Base-by-base conservation (phyloP, 2,113 vertebrate genomes). In the Campylomormyrus numenius region DNA sequence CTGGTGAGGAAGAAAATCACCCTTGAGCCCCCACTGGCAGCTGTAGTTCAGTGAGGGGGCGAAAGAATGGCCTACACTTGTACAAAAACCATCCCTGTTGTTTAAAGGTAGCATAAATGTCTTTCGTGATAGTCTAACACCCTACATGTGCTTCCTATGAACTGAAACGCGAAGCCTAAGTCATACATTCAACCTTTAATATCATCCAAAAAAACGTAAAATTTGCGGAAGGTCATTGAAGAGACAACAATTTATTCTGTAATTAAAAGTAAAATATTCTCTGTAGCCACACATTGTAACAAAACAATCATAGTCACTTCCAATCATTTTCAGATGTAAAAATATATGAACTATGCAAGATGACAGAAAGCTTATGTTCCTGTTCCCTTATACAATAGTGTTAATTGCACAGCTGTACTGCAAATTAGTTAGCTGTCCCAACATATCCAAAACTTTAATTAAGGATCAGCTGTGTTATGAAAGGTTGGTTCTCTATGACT, bases 391-490 rank as follows among this genome's bases (percentile, higher is more conserved):
- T 66, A 66, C 62, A 66, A 27, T 31, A 31, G n/a, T 70, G 27
- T 70, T 70, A 70, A 27, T 31, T 70, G 62, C n/a, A 70, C 62
- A 70, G n/a, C n/a, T 70, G 62, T 13, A 70, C 62, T 31, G 62
- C n/a, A 70, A 70, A 70, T 70, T 70, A 80, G 17, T 80, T 42
- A 42, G 74, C 31, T 7, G 13, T 19, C 13, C 31, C 74, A 80
- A 19, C 74, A 80, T 19, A 39, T 39, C 39, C 35, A 42, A 80
- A 42, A 35, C 35, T 42, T 39, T 80, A 90, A 90, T 88, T 90
- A 88, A 90, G 87, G 74, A 84, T 84, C 58, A 88, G 86, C 46
- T 83, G 49, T 88, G 50, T 48, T 88, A n/a, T 13, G 13, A 50
- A 83, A 84, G 42, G 21, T 19, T 19, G 5, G 35, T 80, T 80